A percentile compares a stretch with the other conserved stretches of the same genome.
Evolutionary conservation across 2,797 vertebrate species (phyloP).

Genomic region (Xiphophorus birchmanni): DNA sequence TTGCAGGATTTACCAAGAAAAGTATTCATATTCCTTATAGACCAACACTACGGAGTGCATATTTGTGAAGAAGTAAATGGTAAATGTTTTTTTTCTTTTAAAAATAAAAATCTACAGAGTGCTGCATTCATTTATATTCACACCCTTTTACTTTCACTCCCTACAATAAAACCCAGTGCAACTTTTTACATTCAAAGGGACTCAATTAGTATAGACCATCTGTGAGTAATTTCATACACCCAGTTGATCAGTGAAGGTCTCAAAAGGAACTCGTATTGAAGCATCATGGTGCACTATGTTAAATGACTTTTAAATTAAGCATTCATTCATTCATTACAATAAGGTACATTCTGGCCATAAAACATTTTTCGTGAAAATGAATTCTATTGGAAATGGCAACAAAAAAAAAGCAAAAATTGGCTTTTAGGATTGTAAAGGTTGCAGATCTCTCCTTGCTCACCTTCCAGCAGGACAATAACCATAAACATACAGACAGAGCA

Average conservation of each 20-base stretch:
- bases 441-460: background rate
- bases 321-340: background rate
- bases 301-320: background rate
- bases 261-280: background rate
- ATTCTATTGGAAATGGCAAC: background rate
- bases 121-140: background rate
- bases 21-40: background rate
- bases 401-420: background rate
- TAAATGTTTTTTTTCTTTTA: background rate
- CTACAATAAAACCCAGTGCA: background rate
- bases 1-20: background rate
- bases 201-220: no score
- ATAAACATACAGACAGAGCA: background rate
- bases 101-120: background rate
- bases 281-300: background rate
- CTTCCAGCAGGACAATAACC: background rate
- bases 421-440: background rate
- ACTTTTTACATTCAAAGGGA: background rate
- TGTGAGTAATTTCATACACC: background rate
- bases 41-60: background rate
- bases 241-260: background rate
- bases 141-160: background rate
- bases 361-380: no score
- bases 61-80: background rate
- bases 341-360: background rate